phyloP scores from a whole-genome alignment of 2,797 vertebrate genomes.

The Artibeus jamaicensis region DNA sequence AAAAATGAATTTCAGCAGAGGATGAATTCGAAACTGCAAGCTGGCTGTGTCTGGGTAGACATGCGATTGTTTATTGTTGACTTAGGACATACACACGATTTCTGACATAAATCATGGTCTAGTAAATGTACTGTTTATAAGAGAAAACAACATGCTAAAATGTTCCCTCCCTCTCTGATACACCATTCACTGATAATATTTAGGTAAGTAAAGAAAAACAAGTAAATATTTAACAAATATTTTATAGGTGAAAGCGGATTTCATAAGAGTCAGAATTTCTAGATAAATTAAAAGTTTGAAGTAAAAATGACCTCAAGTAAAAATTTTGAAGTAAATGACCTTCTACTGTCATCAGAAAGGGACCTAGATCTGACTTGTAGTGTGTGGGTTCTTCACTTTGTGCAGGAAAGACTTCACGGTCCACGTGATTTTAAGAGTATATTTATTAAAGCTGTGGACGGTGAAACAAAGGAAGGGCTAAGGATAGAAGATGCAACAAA shows the following conservation, averaged over 20 bases:
- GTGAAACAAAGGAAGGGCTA: not conserved
- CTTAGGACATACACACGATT: not conserved
- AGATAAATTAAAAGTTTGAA: slow-evolving; percentile 68
- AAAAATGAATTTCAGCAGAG: not conserved
- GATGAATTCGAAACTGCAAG: slow-evolving; percentile 26
- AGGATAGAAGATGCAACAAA: not conserved
- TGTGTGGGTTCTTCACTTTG: not conserved
- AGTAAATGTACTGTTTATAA: not conserved
- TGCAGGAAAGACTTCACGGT: not conserved
- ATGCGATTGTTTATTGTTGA: not conserved
- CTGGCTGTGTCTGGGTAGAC: not conserved
- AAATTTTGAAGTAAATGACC: slow-evolving; percentile 65
- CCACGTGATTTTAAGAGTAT: not conserved
- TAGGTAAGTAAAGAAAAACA: slow-evolving; percentile 6
- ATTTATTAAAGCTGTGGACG: not conserved
- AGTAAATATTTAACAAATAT: not conserved
- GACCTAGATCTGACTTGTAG: not conserved
- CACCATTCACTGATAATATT: not conserved
- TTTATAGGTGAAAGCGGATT: not conserved
- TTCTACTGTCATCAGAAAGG: not conserved
- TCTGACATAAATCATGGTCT: not conserved
- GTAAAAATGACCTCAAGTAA: slow-evolving; percentile 63
- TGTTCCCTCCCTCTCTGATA: not conserved
- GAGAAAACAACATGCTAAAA: not conserved
- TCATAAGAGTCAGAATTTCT: slow-evolving; percentile 37